Conservation (phyloP, 1,140 invertebrate species). For the Drosophila ambigua region DNA sequence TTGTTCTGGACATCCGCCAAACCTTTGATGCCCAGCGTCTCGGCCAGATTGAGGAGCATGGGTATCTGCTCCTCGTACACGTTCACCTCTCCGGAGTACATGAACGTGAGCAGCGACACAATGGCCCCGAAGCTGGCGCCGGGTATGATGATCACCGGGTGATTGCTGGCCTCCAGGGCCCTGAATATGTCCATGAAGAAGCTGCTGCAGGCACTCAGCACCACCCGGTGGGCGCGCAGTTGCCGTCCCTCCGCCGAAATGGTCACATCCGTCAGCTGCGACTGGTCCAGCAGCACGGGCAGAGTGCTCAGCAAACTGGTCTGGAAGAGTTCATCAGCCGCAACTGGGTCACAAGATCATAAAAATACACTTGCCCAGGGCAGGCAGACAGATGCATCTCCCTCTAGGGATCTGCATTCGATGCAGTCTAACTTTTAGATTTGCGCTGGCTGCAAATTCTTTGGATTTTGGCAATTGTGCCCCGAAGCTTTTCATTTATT, state of each 20-base stretch:
- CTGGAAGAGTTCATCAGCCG: constrained; percentile 72
- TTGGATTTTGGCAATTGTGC: constrained; percentile 76
- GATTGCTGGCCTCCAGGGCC: constrained; percentile 89
- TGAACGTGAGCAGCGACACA: constrained; percentile 93
- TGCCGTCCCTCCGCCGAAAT: constrained; percentile 92
- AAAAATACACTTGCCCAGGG: constrained; percentile 49
- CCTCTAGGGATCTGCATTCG: constrained; percentile 26
- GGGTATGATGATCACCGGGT: constrained; percentile 93
- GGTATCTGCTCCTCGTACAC: constrained; percentile 93
- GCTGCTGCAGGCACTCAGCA: constrained; percentile 95
- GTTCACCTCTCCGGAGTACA: constrained; percentile 96
- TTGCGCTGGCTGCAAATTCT: constrained; percentile 66
- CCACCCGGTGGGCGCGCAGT: constrained; percentile 93
- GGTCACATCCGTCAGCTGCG: constrained; percentile 95
- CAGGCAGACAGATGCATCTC: too few species aligned
- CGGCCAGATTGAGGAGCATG: constrained; percentile 91
- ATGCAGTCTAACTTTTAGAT: constrained; percentile 58
- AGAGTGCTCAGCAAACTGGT: constrained; percentile 92
- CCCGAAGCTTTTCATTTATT: constrained; percentile 65
- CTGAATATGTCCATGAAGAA: constrained; percentile 95
- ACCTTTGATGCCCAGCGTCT: constrained; percentile 93
- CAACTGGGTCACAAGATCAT: constrained; percentile 52
- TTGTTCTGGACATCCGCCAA: constrained; percentile 90
- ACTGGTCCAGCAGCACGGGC: constrained; percentile 91
- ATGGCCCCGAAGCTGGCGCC: constrained; percentile 92